phyloP scores from a whole-genome alignment of 2,888 invertebrate species.

The Ashinkailepas kermadecensis region DNA sequence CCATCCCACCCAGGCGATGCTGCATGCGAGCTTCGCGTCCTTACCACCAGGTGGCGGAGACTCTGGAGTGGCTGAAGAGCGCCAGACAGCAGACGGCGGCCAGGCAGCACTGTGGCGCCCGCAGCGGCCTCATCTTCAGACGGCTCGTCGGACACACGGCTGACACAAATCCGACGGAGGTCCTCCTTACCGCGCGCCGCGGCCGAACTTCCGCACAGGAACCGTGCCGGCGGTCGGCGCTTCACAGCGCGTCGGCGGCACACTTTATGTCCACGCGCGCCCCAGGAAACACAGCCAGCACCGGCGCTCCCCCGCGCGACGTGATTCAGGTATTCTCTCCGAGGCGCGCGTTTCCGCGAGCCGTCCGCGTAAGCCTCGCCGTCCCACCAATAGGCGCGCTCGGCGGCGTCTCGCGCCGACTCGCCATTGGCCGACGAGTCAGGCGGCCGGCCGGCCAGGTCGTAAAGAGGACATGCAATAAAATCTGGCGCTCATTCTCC shows the following conservation, averaged over 20 bases:
- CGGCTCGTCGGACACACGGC: neutral
- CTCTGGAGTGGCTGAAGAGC: neutral
- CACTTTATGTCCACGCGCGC: too few species aligned
- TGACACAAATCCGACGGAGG: too few species aligned
- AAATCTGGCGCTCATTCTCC: conserved; percentile 18
- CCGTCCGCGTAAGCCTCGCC: neutral
- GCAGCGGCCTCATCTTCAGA: neutral
- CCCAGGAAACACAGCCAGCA: too few species aligned
- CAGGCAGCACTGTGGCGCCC: neutral
- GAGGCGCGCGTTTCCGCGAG: neutral
- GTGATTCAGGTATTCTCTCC: neutral
- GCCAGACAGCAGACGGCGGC: too few species aligned
- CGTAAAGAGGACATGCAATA: conserved; percentile 22
- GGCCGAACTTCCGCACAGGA: too few species aligned
- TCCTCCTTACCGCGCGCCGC: too few species aligned
- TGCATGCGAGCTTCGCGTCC: neutral
- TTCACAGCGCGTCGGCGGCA: too few species aligned
- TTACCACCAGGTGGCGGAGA: conserved; percentile 7
- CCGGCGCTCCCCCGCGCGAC: neutral
- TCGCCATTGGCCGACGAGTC: neutral
- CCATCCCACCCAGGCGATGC: too few species aligned
- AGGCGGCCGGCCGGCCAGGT: neutral
- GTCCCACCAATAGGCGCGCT: neutral
- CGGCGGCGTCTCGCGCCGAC: neutral
- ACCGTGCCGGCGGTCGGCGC: too few species aligned